Percentiles rank a stretch among this genome's conserved stretches.
phyloP scores from a whole-genome alignment of 2,797 vertebrate species.

The Mormyrus hasselquistii region DNA sequence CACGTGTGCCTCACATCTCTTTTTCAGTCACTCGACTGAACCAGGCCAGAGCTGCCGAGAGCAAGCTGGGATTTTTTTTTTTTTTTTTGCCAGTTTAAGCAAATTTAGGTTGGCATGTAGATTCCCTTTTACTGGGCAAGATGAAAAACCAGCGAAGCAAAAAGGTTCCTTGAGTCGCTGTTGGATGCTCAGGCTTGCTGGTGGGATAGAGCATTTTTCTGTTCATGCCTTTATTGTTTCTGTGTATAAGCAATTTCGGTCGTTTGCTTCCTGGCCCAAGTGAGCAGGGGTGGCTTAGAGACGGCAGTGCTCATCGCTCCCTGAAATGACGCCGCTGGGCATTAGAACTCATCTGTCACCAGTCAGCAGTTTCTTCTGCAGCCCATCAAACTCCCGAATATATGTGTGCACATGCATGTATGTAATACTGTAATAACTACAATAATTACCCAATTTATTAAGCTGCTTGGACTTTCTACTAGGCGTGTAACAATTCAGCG shows the following conservation, averaged over 20 bases:
- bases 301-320: background rate
- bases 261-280: background rate
- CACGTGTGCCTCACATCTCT: background rate
- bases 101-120: background rate
- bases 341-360: background rate
- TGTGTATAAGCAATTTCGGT: background rate
- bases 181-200: background rate
- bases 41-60: background rate
- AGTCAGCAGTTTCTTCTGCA: background rate
- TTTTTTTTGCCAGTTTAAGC: background rate
- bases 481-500: background rate
- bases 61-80: background rate
- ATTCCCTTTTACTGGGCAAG: background rate
- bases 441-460: background rate
- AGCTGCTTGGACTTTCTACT: background rate
- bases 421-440: background rate
- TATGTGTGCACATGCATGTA: background rate
- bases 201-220: background rate
- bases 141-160: background rate
- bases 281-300: background rate
- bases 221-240: background rate
- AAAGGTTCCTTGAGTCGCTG: background rate
- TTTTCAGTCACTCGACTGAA: slow-evolving; percentile 13
- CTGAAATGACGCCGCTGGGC: background rate
- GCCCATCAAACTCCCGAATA: background rate